Conservation (phyloP, 2,113 vertebrate species). For the Chauna torquata region DNA sequence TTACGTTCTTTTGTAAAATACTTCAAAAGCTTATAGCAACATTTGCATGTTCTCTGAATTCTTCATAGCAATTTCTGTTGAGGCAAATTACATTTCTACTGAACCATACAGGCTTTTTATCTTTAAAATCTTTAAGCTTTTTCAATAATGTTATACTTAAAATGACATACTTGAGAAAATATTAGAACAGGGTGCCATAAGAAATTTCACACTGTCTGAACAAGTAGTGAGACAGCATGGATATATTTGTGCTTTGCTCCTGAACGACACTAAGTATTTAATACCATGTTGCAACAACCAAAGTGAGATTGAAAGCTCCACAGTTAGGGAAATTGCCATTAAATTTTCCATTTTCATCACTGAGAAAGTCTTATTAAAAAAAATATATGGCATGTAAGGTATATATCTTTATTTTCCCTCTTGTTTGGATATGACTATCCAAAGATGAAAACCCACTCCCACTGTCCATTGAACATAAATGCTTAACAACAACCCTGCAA, state of each 20-base stretch:
- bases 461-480: neutral
- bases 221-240: neutral
- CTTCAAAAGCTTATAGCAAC: neutral
- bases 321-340: neutral
- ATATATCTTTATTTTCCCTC: neutral
- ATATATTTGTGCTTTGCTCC: neutral
- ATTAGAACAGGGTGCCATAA: neutral
- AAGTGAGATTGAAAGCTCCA: neutral
- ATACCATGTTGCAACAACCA: neutral
- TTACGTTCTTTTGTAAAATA: neutral
- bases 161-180: neutral
- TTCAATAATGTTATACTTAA: neutral
- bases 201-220: neutral
- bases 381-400: neutral
- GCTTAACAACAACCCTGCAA: neutral
- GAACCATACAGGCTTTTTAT: neutral
- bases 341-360: neutral
- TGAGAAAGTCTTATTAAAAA: neutral
- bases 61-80: neutral
- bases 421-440: neutral
- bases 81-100: conserved; percentile 12
- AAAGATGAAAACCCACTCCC: neutral
- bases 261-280: neutral
- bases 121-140: neutral
- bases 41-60: neutral